Evolutionary conservation across 2,888 invertebrate genomes (phyloP), one percentile per base, ranked within the genome.

Genomic region (Alloplasta piceator): DNA sequence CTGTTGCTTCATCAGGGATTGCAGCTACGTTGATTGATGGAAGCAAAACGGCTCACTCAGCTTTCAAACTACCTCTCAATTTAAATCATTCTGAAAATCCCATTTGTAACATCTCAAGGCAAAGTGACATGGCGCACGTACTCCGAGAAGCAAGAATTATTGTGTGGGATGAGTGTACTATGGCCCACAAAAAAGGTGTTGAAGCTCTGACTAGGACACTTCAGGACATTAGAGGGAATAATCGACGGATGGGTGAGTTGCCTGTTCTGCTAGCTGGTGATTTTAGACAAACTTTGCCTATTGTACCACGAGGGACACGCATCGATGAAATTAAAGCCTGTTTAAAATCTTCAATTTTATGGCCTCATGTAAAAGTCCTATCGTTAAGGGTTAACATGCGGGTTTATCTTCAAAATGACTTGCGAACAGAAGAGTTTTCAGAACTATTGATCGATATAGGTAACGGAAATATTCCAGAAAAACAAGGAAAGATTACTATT

Each of bases 121-220:
- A 26, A 26, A 26, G 26, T 26, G 26, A 26, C 26, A 26, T 26
- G 26, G 26, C 26, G 26, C 26, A 26, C 26, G 83, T 90, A 7
- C 80, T 92, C 38, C 75, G 83, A 72, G 60, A 84, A 75, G 83
- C 86, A 56, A 85, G 83, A 84, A 14, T 91, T 7, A 90, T 92
- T 12, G 80, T 93, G 48, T 92, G 89, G 91, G 92, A 93, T 84
- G 91, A 93, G 86, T 87, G 87, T 77, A 90, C 91, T 9, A 92
- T 92, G 91, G 84, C 90, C 5, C 90, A 90, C 79, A 91, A 90
- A 82, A 82, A 82, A 76, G 85, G 43, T 75, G 26, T 92, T 10
- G 90, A 92, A 80, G 90, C 91, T 43, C 71, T 92, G 7, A 83
- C 90, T 75, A 68, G 87, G 61, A 87, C 89, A 36, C 50, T 88